A percentile compares a stretch with the other conserved stretches of the same genome.
phyloP scores from a whole-genome alignment of 2,797 vertebrate genomes.

The Sebastiscus albofasciatus region DNA sequence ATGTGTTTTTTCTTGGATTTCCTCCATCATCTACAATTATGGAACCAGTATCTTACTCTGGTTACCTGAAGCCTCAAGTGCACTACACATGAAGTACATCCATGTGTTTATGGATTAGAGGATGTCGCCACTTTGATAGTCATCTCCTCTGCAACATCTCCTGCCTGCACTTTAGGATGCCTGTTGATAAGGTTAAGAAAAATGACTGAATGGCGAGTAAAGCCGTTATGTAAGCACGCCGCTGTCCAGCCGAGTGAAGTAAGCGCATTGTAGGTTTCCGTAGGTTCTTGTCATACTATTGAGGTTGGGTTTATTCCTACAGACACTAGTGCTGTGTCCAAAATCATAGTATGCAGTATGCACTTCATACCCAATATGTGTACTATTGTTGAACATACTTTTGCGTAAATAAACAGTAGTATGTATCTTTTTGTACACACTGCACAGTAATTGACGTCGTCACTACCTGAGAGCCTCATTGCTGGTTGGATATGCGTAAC shows the following conservation, averaged over 20 bases:
- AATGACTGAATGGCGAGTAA: background rate
- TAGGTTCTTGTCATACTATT: background rate
- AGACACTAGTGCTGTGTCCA: background rate
- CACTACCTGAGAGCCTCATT: too few relatives aligned
- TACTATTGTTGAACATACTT: too few relatives aligned
- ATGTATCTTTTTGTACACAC: too few relatives aligned
- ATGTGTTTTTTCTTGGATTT: background rate
- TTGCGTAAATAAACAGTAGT: too few relatives aligned
- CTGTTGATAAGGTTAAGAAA: background rate
- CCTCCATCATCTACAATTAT: background rate
- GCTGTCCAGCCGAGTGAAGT: background rate
- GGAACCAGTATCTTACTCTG: background rate
- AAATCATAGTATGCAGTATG: too few relatives aligned
- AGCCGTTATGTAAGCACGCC: background rate
- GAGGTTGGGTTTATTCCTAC: background rate
- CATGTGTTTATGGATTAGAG: constrained; percentile 12
- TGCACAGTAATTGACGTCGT: too few relatives aligned
- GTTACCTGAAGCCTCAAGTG: background rate
- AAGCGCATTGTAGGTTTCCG: background rate
- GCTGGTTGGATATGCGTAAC: too few relatives aligned
- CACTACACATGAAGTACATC: background rate
- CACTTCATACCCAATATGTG: too few relatives aligned
- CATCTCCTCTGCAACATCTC: constrained; percentile 4
- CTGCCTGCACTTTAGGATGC: background rate
- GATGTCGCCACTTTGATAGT: background rate